Conservation (phyloP, 2,113 vertebrate genomes). For the Casuarius casuarius region DNA sequence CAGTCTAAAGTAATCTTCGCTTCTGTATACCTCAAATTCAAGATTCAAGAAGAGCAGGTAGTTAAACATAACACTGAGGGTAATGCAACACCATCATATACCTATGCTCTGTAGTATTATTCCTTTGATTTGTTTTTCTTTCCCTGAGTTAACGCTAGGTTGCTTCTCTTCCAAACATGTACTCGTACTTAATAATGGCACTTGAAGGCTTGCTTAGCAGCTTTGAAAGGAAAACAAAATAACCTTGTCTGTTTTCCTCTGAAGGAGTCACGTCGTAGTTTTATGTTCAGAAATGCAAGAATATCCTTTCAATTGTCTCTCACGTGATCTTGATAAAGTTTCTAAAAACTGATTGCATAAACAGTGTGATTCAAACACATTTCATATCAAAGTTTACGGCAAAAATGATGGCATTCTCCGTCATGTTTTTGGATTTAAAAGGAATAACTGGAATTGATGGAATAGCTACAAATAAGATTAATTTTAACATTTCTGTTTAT, state of each 20-base stretch:
- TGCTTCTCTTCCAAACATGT: not conserved
- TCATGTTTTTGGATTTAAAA: not conserved
- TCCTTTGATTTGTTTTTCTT: not conserved
- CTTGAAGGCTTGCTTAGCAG: not conserved
- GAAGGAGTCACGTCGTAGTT: not conserved
- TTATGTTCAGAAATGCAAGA: not conserved
- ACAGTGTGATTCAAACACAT: not conserved
- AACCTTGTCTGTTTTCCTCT: not conserved
- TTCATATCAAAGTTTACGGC: not conserved
- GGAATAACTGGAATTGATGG: not conserved
- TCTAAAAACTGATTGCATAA: not conserved
- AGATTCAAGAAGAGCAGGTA: not conserved
- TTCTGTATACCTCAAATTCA: not conserved
- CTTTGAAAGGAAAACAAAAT: not conserved
- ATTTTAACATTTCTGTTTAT: not conserved
- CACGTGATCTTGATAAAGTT: not conserved
- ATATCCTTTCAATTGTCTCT: not conserved
- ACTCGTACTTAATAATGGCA: not conserved
- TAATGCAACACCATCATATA: not conserved
- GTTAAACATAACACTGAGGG: not conserved
- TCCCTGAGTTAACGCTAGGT: not conserved
- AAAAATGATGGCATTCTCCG: not conserved
- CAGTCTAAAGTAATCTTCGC: not conserved
- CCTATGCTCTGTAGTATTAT: too few relatives aligned
- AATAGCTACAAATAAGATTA: not conserved